Evolutionary conservation across 2,113 vertebrate genomes (phyloP).

Genomic region (Scartelaos histophorus): DNA sequence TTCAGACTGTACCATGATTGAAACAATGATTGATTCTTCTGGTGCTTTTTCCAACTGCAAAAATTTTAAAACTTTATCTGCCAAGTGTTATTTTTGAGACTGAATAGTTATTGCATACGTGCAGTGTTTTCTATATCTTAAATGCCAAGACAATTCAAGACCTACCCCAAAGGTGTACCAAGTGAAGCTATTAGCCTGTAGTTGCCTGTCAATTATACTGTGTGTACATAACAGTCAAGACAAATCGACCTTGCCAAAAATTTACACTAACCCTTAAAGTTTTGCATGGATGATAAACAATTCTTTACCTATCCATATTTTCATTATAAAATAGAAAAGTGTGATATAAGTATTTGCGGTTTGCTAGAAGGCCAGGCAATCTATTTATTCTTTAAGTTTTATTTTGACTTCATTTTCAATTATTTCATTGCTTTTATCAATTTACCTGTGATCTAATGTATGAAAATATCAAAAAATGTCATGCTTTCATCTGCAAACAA

Average conservation of each 20-base stretch:
- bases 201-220: conserved; percentile 7
- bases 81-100: conserved; percentile 12
- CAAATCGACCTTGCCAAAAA: conserved; percentile 53
- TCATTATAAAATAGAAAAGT: neutral
- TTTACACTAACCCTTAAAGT: neutral
- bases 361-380: neutral
- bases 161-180: conserved; percentile 33
- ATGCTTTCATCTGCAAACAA: conserved; percentile 25
- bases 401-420: conserved; percentile 22
- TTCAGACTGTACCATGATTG: conserved; percentile 22
- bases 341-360: neutral
- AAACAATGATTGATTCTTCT: conserved; percentile 25
- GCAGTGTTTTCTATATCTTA: conserved; percentile 30
- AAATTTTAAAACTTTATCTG: conserved; percentile 8
- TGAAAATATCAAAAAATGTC: conserved; percentile 13
- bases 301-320: neutral
- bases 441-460: conserved; percentile 16
- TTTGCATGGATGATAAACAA: neutral
- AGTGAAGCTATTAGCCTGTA: conserved; percentile 3
- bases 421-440: neutral
- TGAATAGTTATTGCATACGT: conserved; percentile 18
- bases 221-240: conserved; percentile 4
- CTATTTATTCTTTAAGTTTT: neutral
- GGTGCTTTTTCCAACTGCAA: conserved; percentile 51
- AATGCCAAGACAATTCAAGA: conserved; percentile 46